Percentiles rank a stretch among this genome's conserved stretches.
phyloP scores from a whole-genome alignment of 2,888 invertebrate species.

The Acrobeloides nanus region DNA sequence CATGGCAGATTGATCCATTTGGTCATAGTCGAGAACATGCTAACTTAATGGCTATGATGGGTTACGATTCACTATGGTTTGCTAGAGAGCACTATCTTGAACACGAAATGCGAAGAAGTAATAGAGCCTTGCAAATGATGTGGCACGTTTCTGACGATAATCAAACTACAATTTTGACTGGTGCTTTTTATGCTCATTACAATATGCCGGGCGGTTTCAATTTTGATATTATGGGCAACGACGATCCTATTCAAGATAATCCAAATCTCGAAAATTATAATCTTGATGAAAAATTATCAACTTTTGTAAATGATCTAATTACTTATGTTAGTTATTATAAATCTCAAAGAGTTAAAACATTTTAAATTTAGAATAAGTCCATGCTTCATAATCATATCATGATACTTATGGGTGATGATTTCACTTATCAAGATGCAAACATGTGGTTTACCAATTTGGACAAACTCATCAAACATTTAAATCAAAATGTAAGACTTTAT shows the following conservation, averaged over 20 bases:
- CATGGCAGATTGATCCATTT: constrained; percentile 62
- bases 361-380: too few relatives aligned
- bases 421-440: constrained; percentile 74
- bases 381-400: constrained; percentile 68
- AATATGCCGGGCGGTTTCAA: constrained; percentile 77
- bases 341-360: too few relatives aligned
- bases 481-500: constrained; percentile 56
- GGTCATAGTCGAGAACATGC: constrained; percentile 60
- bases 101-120: constrained; percentile 42
- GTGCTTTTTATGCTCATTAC: constrained; percentile 58
- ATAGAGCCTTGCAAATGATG: constrained; percentile 56
- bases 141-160: constrained; percentile 57
- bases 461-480: constrained; percentile 72
- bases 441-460: constrained; percentile 77
- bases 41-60: constrained; percentile 64
- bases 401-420: constrained; percentile 85
- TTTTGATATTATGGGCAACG: constrained; percentile 74
- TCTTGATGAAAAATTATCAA: constrained; percentile 35
- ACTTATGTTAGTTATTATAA: too few relatives aligned
- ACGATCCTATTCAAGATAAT: constrained; percentile 57
- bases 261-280: constrained; percentile 62
- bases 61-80: constrained; percentile 65
- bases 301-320: too few relatives aligned
- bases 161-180: constrained; percentile 67
- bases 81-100: constrained; percentile 55